Percentiles rank a stretch among this genome's conserved stretches.
phyloP scores from a whole-genome alignment of 2,113 vertebrate genomes.

The Baryphthengus martii region DNA sequence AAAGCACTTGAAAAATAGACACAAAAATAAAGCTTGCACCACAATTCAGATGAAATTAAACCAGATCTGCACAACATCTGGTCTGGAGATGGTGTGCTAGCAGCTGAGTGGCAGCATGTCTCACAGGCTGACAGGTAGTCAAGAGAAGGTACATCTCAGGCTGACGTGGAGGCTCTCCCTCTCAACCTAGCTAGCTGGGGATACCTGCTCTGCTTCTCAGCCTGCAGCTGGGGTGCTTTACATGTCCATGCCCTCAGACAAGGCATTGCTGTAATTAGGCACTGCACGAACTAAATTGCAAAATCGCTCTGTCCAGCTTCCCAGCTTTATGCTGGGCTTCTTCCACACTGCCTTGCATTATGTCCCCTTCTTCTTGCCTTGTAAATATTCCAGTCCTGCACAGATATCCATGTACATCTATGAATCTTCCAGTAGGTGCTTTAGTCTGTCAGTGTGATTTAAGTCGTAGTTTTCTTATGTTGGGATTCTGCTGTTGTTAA shows the following conservation, averaged over 20 bases:
- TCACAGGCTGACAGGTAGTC: neutral
- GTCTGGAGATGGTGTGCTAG: conserved; percentile 1
- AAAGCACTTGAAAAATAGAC: neutral
- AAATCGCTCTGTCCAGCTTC: neutral
- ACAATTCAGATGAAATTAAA: neutral
- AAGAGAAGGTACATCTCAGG: neutral
- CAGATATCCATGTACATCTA: neutral
- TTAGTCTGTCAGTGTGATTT: conserved; percentile 26
- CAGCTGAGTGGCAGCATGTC: conserved; percentile 3
- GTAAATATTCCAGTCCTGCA: neutral
- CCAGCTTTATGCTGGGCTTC: neutral
- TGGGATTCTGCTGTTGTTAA: neutral
- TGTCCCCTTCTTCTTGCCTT: neutral
- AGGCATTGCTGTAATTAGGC: neutral
- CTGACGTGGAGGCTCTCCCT: fast-evolving
- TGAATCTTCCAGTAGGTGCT: neutral
- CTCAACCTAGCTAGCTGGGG: neutral
- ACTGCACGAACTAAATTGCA: neutral
- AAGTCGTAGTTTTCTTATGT: neutral
- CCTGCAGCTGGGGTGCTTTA: fast-evolving
- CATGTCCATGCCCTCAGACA: fast-evolving
- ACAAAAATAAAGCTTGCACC: neutral
- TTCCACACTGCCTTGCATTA: neutral
- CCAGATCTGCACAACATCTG: neutral
- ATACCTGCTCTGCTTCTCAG: neutral